Percentiles rank a stretch among this genome's conserved stretches.
These are phyloP conservation scores for Eumerus sabulonum DNA, from an alignment of 2,888 invertebrate genomes.

Conservation along the genomic window DNA sequence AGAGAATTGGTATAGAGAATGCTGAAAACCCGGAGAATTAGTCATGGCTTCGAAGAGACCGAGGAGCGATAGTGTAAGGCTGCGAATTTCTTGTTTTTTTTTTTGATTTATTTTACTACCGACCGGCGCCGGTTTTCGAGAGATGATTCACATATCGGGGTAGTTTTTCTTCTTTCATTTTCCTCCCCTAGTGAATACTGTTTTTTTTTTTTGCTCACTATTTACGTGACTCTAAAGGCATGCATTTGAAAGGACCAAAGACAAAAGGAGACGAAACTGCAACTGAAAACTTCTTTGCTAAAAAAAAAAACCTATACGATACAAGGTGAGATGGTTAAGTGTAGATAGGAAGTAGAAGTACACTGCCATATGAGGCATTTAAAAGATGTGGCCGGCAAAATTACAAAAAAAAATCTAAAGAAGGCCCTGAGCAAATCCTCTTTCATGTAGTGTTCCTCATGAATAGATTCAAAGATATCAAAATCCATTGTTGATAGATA, in stretches of 20 bases:
- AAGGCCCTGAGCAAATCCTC: no score
- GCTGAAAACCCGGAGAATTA: constrained; percentile 54
- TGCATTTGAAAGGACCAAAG: constrained; percentile 48
- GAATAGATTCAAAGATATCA: no score
- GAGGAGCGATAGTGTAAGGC: constrained; percentile 28
- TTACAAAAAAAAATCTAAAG: no score
- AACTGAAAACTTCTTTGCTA: constrained; percentile 13
- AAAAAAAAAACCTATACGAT: background rate
- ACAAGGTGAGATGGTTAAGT: constrained; percentile 54
- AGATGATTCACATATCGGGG: constrained; percentile 63
- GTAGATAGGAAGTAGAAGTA: constrained; percentile 4
- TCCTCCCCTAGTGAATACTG: constrained; percentile 1
- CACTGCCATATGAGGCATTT: no score
- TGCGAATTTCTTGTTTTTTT: constrained; percentile 19
- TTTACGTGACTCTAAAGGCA: constrained; percentile 39
- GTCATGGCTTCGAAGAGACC: constrained; percentile 54
- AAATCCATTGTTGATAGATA: no score
- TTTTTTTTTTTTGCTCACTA: background rate
- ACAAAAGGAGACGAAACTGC: constrained; percentile 19
- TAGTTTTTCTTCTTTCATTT: constrained; percentile 22
- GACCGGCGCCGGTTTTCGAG: constrained; percentile 65
- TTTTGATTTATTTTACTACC: constrained; percentile 46
- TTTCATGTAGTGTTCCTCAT: no score
- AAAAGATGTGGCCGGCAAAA: no score
- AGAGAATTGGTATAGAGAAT: constrained; percentile 32